Evolutionary conservation across 2,797 vertebrate genomes (phyloP), one percentile per base, ranked within the genome.

Genomic region (Denticeps clupeoides): DNA sequence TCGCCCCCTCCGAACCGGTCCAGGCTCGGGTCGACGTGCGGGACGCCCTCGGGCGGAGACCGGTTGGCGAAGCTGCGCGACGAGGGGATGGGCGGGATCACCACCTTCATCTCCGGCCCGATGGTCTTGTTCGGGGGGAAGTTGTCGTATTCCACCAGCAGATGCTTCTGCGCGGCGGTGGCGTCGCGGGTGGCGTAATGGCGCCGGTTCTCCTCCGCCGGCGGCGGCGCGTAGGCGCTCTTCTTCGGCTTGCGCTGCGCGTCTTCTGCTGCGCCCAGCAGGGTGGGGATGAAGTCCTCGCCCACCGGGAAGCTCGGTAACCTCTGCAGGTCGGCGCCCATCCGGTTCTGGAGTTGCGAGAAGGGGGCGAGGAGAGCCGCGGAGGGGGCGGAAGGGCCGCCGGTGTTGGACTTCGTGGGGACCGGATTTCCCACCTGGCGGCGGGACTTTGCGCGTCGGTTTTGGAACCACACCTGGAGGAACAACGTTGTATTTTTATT

Each of bases 381-480:
- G 76, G 15, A 15, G 22, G 33, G 16, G 21, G 44, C 21, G 19
- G 29, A 8, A 3, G 51, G 7, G n/a, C 38, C 50, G 10, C 45
- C 26, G 5, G 46, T 46, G 51, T 13, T 60, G 35, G 41, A 15
- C 52, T 82, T 82, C 23, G 55, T 22, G 4, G 75, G 55, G 7
- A 59, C 56, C 0, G 74, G 65, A 2, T 73, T 78, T 11, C 82
- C 75, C 1, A 84, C 82, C 33, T 85, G 84, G 10, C 84, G 81
- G 28, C 85, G 78, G 11, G 84, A 85, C 49, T 89, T 89, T 29
- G 88, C 87, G 1, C 89, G 80, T 47, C 85, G 69, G 69, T 89
- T 87, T 75, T 89, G 87, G 64, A 90, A 79, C 88, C 89, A 91
- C 25, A 89, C 86, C 82, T 91, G 56, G 5, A 48, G 49, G 11